These are phyloP conservation scores for Drosophila prostipennis DNA, from an alignment of 2,888 invertebrate species.

Conservation along the genomic window DNA sequence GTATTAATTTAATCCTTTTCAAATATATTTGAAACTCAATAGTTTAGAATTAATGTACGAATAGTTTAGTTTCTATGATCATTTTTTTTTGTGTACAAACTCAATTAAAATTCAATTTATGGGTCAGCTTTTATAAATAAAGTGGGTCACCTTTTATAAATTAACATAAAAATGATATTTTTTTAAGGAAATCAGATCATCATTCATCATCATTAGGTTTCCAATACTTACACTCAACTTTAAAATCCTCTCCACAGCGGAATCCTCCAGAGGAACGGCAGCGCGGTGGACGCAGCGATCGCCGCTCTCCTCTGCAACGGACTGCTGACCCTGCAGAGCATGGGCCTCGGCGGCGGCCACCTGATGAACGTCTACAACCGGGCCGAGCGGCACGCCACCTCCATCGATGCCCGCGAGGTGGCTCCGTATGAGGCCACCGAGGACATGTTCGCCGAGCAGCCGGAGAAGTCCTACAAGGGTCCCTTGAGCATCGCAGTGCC, in stretches of 20 bases:
- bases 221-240: too few species aligned
- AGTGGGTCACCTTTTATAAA: too few species aligned
- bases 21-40: too few species aligned
- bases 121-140: too few species aligned
- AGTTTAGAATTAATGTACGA: too few species aligned
- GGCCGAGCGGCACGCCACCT: conserved; percentile 86
- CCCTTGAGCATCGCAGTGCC: conserved; percentile 91
- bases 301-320: conserved; percentile 95
- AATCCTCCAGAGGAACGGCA: conserved; percentile 85
- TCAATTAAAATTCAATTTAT: too few species aligned
- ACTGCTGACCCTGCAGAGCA: conserved; percentile 90
- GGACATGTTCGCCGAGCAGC: conserved; percentile 66
- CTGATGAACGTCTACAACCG: conserved; percentile 91
- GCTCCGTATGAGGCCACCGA: conserved; percentile 88
- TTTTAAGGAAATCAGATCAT: too few species aligned
- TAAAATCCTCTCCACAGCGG: conserved; percentile 58
- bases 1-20: too few species aligned
- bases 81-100: too few species aligned
- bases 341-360: conserved; percentile 92
- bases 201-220: too few species aligned
- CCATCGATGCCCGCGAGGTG: conserved; percentile 90
- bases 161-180: too few species aligned
- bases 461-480: conserved; percentile 84
- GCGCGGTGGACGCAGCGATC: conserved; percentile 93
- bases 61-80: too few species aligned